Percentiles rank a stretch among this genome's conserved stretches.
Conservation (phyloP, 2,113 vertebrate species). For the Gymnogyps californianus region DNA sequence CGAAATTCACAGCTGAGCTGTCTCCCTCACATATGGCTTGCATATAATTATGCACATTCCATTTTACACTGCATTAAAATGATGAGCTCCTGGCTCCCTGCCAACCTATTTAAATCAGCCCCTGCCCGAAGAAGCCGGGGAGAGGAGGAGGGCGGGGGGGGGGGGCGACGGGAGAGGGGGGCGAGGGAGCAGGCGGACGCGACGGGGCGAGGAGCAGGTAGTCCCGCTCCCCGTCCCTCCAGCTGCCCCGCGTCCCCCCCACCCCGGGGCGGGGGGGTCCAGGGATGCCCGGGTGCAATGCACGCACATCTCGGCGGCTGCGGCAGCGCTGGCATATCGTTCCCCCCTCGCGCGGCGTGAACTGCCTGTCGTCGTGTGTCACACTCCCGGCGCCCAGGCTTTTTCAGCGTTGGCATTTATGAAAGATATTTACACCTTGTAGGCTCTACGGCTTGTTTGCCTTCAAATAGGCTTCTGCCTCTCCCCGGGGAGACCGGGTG, state of each 20-base stretch:
- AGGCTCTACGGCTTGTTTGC: neutral
- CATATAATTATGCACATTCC: slow-evolving; percentile 92
- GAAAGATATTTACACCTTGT: slow-evolving; percentile 28
- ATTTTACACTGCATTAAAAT: slow-evolving; percentile 89
- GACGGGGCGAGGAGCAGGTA: neutral
- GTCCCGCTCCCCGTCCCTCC: accelerated
- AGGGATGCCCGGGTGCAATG: neutral
- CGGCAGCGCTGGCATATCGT: neutral
- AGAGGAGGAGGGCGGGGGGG: slow-evolving; percentile 72
- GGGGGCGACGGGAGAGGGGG: neutral
- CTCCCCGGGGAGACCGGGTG: neutral
- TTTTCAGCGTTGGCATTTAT: neutral
- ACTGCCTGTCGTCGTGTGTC: slow-evolving; percentile 14
- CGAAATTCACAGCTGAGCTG: slow-evolving; percentile 82
- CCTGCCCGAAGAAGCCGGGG: slow-evolving; percentile 72
- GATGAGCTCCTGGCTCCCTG: slow-evolving; percentile 88
- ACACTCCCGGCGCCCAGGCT: neutral
- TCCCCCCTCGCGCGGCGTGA: neutral
- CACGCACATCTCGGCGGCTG: neutral
- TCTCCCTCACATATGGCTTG: slow-evolving; percentile 85
- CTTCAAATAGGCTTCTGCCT: slow-evolving; percentile 35
- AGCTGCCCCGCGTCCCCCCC: neutral
- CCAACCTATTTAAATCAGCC: slow-evolving; percentile 90
- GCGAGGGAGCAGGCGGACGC: neutral
- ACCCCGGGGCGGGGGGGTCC: accelerated